These are phyloP conservation scores for Ophion costatus DNA, from an alignment of 2,888 invertebrate genomes.

Conservation along the genomic window DNA sequence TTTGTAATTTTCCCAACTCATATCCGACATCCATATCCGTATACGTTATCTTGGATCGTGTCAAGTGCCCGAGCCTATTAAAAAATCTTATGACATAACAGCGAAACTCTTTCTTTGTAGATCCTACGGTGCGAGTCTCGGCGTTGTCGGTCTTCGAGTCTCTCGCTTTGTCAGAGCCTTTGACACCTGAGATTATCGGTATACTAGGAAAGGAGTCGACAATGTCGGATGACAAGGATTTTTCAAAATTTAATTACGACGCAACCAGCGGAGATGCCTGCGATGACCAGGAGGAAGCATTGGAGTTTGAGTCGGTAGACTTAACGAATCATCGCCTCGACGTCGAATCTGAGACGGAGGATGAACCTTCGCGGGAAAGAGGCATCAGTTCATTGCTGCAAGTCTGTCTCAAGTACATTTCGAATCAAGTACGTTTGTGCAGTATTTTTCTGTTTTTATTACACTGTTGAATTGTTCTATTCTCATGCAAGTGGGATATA, in stretches of 20 bases:
- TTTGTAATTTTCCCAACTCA: too few species aligned
- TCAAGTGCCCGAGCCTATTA: too few species aligned
- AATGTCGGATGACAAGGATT: conserved; percentile 34
- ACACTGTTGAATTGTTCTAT: not conserved
- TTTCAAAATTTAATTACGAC: conserved; percentile 31
- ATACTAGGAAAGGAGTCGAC: conserved; percentile 85
- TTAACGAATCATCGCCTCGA: conserved; percentile 41
- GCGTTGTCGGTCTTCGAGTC: conserved; percentile 90
- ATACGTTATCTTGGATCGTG: too few species aligned
- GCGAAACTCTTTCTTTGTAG: conserved; percentile 79
- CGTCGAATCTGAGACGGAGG: conserved; percentile 54
- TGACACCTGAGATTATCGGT: conserved; percentile 87
- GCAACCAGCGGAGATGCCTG: conserved; percentile 57
- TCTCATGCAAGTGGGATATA: conserved; percentile 6
- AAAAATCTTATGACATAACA: not conserved
- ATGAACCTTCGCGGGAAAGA: conserved; percentile 36
- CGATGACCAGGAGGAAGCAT: conserved; percentile 66
- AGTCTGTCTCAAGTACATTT: conserved; percentile 85
- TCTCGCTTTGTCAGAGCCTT: conserved; percentile 87
- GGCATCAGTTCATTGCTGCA: conserved; percentile 84
- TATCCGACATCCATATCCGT: too few species aligned
- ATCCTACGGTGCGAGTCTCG: conserved; percentile 89
- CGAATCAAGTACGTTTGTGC: conserved; percentile 73
- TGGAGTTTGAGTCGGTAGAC: conserved; percentile 72
- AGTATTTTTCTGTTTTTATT: not conserved